phyloP scores from a whole-genome alignment of 2,888 invertebrate genomes.

The Agyllia agylla region DNA sequence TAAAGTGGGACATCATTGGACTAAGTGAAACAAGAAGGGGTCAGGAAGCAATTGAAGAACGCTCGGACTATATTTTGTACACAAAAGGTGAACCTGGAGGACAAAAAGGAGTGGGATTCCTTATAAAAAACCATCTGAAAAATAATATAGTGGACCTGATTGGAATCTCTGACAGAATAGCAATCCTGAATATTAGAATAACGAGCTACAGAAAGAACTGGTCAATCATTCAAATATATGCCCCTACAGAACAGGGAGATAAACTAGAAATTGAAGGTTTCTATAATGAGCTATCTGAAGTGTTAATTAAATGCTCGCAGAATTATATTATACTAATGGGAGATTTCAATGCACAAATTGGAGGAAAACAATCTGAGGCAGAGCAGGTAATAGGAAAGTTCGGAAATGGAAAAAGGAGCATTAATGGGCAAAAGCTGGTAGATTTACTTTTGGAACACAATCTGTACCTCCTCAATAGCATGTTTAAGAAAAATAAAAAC shows the following conservation, averaged over 20 bases:
- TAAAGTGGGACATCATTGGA: conserved; percentile 11
- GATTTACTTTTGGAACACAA: not conserved
- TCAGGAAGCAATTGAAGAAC: conserved; percentile 52
- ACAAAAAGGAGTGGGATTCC: conserved; percentile 60
- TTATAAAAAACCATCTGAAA: conserved; percentile 58
- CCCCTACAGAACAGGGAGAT: no score
- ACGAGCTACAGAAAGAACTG: no score
- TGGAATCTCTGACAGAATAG: conserved; percentile 59
- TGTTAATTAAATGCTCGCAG: no score
- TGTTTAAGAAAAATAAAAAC: not conserved
- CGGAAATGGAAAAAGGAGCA: not conserved
- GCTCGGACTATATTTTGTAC: conserved; percentile 43
- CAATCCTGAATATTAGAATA: no score
- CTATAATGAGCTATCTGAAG: no score
- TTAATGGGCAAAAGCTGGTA: not conserved
- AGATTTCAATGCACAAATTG: no score
- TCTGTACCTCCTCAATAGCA: not conserved
- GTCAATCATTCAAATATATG: no score
- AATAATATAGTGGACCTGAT: conserved; percentile 58
- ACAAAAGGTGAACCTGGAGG: conserved; percentile 67
- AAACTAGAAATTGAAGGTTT: no score
- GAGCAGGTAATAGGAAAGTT: no score
- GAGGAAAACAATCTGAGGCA: no score
- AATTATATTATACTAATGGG: no score
- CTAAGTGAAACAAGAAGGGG: conserved; percentile 63